These are phyloP conservation scores for Ctenopoma kingsleyae DNA, from an alignment of 2,797 vertebrate genomes.

Conservation along the genomic window DNA sequence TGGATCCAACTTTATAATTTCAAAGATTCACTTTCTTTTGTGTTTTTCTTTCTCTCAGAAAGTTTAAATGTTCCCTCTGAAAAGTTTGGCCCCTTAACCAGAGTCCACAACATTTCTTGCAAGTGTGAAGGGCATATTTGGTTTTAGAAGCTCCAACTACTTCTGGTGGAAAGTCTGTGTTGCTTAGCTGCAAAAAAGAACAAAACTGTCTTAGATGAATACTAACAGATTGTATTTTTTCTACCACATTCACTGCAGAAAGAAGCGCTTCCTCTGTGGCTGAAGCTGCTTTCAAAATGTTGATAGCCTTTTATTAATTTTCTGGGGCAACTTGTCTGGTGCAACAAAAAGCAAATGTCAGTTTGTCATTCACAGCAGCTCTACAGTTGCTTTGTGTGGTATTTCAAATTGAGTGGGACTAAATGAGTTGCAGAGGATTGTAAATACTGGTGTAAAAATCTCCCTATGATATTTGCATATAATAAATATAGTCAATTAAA, in stretches of 20 bases:
- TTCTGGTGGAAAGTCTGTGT: neutral
- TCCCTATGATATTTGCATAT: conserved; percentile 22
- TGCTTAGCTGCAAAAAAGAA: conserved; percentile 11
- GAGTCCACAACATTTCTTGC: conserved; percentile 1
- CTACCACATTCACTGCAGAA: conserved; percentile 26
- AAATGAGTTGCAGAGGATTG: conserved; percentile 12
- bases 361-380: conserved; percentile 22
- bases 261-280: conserved; percentile 4
- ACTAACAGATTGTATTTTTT: conserved; percentile 27
- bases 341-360: conserved; percentile 20
- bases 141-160: neutral
- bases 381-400: neutral
- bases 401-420: conserved; percentile 23
- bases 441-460: neutral
- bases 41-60: neutral
- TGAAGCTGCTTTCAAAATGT: conserved; percentile 6
- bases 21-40: conserved; percentile 21
- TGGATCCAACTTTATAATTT: conserved; percentile 26
- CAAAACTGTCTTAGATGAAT: conserved; percentile 15
- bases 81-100: conserved; percentile 34
- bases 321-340: neutral
- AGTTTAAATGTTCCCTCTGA: conserved; percentile 11
- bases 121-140: neutral
- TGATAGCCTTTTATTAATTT: conserved; percentile 5
- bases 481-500: neutral